Conservation (phyloP, 2,797 vertebrate genomes). For the Argyrosomus regius region DNA sequence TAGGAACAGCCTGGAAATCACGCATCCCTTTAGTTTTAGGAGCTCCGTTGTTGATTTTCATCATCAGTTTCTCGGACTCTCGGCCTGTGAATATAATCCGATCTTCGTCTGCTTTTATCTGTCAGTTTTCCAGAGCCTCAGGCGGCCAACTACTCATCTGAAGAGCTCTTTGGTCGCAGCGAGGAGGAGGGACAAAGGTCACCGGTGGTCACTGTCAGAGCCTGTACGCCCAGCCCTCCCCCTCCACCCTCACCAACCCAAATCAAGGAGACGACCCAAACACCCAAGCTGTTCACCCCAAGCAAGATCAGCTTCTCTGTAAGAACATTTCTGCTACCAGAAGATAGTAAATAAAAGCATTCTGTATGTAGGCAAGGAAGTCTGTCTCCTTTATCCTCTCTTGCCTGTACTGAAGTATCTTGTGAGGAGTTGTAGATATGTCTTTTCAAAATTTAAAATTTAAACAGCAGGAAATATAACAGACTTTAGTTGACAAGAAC, state of each 20-base stretch:
- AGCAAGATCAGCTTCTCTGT: conserved; percentile 78
- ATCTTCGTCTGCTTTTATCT: not conserved
- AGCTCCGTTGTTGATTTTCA: not conserved
- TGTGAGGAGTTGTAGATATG: not conserved
- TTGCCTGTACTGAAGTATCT: not conserved
- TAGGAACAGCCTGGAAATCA: not conserved
- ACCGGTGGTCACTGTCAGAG: conserved; percentile 41
- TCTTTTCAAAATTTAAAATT: not conserved
- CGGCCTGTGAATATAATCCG: not conserved
- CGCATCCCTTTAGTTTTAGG: not conserved
- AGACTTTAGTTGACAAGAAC: not conserved
- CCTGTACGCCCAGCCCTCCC: conserved; percentile 60
- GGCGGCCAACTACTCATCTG: conserved; percentile 32
- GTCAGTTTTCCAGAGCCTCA: conserved; percentile 71
- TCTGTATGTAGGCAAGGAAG: no score
- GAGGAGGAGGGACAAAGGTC: conserved; percentile 67
- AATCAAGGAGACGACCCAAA: conserved; percentile 47
- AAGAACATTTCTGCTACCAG: conserved; percentile 18
- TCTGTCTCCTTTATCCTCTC: not conserved
- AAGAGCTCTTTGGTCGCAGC: conserved; percentile 49
- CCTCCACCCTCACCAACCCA: conserved; percentile 49
- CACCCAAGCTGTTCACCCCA: conserved; percentile 73
- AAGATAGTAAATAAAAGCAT: not conserved
- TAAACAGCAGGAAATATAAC: not conserved
- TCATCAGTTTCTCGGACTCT: not conserved